Conservation (phyloP, 2,113 vertebrate genomes). For the Archilochus colubris region DNA sequence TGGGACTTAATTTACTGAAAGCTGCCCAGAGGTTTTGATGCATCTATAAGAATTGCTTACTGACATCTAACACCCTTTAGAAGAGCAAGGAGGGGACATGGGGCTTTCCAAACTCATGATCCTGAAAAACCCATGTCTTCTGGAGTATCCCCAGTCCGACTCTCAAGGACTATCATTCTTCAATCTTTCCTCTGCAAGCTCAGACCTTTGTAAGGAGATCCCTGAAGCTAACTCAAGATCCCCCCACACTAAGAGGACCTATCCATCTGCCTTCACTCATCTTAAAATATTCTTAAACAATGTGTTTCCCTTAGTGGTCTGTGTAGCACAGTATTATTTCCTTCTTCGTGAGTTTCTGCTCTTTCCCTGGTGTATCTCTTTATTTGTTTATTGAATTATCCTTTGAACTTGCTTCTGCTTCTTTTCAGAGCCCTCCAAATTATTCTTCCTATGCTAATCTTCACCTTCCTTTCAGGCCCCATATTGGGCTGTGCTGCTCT, state of each 20-base stretch:
- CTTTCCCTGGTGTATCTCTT: slow-evolving; percentile 23
- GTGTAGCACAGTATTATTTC: slow-evolving; percentile 25
- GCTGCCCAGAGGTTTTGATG: not conserved
- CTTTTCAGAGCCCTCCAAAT: slow-evolving; percentile 48
- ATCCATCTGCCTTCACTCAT: slow-evolving; percentile 30
- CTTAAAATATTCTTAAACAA: not conserved
- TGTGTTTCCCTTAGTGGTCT: not conserved
- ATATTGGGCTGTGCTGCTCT: not conserved
- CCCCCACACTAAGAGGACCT: not conserved
- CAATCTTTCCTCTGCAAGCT: not conserved
- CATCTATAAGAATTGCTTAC: not conserved
- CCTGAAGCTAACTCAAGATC: not conserved
- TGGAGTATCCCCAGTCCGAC: not conserved
- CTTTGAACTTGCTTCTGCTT: slow-evolving; percentile 51
- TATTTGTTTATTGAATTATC: slow-evolving; percentile 57
- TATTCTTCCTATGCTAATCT: slow-evolving; percentile 34
- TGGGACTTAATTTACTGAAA: not conserved
- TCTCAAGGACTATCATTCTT: not conserved
- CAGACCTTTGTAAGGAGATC: not conserved
- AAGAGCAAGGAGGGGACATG: not conserved
- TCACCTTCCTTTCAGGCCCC: slow-evolving; percentile 18
- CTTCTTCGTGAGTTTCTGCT: not conserved
- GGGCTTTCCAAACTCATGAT: not conserved
- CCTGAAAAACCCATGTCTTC: not conserved
- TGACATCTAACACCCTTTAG: not conserved